Percentiles rank a stretch among this genome's conserved stretches.
Conservation (phyloP, 2,113 vertebrate genomes). For the Saguinus imperator region DNA sequence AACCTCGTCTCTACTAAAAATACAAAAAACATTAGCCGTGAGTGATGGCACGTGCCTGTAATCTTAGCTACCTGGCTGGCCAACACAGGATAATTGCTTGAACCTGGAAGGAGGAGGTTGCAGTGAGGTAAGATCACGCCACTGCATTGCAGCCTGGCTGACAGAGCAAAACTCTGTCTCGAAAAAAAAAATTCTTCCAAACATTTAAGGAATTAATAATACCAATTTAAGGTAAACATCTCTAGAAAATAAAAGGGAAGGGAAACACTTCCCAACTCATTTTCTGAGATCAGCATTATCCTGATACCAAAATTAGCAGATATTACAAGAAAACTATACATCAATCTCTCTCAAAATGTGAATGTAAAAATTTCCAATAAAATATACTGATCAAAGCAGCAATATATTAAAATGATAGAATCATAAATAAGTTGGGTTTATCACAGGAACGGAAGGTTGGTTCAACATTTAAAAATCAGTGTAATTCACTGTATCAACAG, state of each 20-base stretch:
- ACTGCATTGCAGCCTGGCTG: too few relatives aligned
- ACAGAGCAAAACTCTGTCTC: too few relatives aligned
- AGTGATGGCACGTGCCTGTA: too few relatives aligned
- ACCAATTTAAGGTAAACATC: background rate
- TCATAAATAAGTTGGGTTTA: background rate
- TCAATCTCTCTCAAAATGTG: background rate
- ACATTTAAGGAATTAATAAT: conserved; percentile 9
- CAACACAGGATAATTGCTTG: too few relatives aligned
- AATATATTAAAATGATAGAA: background rate
- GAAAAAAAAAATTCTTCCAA: too few relatives aligned
- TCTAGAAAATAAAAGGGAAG: background rate
- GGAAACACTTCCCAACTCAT: background rate
- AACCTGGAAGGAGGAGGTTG: too few relatives aligned
- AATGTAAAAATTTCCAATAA: background rate
- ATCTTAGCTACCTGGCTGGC: too few relatives aligned
- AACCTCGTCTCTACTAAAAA: too few relatives aligned
- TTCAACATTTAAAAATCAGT: conserved; percentile 7
- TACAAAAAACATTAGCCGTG: too few relatives aligned
- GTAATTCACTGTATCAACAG: background rate
- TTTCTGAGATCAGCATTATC: conserved; percentile 25
- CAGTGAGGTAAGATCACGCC: too few relatives aligned
- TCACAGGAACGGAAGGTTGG: background rate
- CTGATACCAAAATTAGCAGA: conserved; percentile 16
- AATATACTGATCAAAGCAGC: background rate
- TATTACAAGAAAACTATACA: background rate